Evolutionary conservation across 2,888 invertebrate genomes (phyloP).

Genomic region (Exocentrus adspersus): DNA sequence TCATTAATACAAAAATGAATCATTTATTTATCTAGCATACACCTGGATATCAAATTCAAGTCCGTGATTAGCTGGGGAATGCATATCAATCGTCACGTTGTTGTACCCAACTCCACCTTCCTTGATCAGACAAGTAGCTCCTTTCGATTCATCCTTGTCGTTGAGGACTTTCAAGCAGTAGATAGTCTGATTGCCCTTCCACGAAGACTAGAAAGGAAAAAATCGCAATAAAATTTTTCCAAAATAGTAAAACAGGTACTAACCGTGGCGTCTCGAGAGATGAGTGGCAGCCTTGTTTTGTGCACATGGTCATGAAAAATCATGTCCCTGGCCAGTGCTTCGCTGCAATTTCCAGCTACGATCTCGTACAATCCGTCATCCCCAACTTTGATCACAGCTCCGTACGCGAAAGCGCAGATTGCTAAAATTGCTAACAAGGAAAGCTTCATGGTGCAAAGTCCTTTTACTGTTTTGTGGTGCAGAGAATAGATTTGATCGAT

Average conservation of each 20-base stretch:
- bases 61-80: conserved; percentile 33
- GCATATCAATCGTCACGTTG: conserved; percentile 38
- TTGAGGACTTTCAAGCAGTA: conserved; percentile 40
- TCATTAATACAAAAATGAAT: background rate
- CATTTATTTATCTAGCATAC: conserved; percentile 19
- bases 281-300: background rate
- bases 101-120: conserved; percentile 39
- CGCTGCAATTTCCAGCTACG: background rate
- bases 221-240: background rate
- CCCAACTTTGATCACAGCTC: background rate
- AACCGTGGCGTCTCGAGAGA: background rate
- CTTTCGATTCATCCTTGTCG: conserved; percentile 31
- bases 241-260: background rate
- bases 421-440: background rate
- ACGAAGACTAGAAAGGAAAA: conserved; percentile 27
- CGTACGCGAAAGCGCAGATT: background rate
- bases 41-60: conserved; percentile 31
- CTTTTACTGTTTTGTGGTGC: too few species aligned
- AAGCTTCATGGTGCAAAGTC: conserved; percentile 3
- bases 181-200: conserved; percentile 36
- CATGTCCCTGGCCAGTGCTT: background rate
- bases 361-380: background rate
- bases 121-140: conserved; percentile 34
- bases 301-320: background rate
- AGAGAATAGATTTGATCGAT: too few species aligned